Evolutionary conservation across 2,888 invertebrate genomes (phyloP), one percentile per base, ranked within the genome.

Genomic region (Spicauda simplicius): DNA sequence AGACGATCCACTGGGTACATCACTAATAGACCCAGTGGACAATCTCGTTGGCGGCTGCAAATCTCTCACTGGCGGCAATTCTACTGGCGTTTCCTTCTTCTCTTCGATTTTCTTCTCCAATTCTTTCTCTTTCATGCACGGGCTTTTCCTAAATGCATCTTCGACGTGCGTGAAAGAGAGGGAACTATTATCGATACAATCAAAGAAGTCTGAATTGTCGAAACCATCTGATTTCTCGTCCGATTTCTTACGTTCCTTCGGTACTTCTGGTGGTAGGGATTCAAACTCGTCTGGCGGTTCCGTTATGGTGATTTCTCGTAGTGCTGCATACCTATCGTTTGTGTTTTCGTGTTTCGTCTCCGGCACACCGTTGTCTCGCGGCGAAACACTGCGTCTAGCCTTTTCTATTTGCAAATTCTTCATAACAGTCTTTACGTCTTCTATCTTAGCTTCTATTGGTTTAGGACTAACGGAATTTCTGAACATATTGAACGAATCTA

Each of bases 251-350:
- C 90, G 79, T 69, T 93, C 93, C 74, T 93, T 93, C 0, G 93
- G 88, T n/a, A 81, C 73, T 76, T 93, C 93, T 0, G 93, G 88
- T 0, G 93, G 93, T 37, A 93, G 71, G 0, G 91, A 92, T 72
- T 93, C 92, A 67, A 88, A 90, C 68, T 95, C 95, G 10, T 95
- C 95, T 57, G 89, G 90, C 71, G 90, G 93, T 78, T 96, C 95
- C 0, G 95, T 95, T 65, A 95, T 90, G 48, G 96, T 96, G 12
- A 96, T 95, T 79, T 97, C 97, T 0, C 97, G 92, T 60, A 97
- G 85, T 0, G 97, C 97, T 0, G 97, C 97, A 81, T 97, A 97
- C 76, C 95, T 95, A 85, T 97, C 97, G 74, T 86, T 88, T 20
- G 76, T 74, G 62, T 90, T 86, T 68, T 94, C 94, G 5, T 77